These are phyloP conservation scores for Apostichopus japonicus DNA, from an alignment of 35 echinoderm and acorn worm species.

Conservation along the genomic window DNA sequence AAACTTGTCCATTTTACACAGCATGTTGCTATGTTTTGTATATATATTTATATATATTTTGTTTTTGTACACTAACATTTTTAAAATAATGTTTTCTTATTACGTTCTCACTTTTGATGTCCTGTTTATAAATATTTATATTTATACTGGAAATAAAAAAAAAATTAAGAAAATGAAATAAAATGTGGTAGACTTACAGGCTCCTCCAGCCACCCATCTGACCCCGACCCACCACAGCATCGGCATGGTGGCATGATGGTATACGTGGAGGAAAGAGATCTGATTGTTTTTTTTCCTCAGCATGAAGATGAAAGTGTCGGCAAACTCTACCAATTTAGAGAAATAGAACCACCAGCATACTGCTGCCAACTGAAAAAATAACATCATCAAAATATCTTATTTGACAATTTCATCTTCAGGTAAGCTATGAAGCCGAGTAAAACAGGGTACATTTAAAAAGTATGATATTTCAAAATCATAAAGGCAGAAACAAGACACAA, in stretches of 20 bases:
- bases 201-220: slow-evolving; percentile 85
- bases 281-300: slow-evolving; percentile 94
- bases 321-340: slow-evolving; percentile 55
- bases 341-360: slow-evolving; percentile 70
- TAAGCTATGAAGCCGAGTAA: too few species aligned
- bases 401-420: background rate
- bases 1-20: too few species aligned
- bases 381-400: background rate
- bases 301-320: slow-evolving; percentile 85
- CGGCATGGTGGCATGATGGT: slow-evolving; percentile 97
- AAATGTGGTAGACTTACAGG: slow-evolving; percentile 66
- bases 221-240: slow-evolving; percentile 94
- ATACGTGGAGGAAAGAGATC: slow-evolving; percentile 92
- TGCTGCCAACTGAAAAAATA: slow-evolving; percentile 43
- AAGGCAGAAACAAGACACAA: background rate
- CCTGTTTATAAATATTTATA: too few species aligned
- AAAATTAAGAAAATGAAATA: background rate
- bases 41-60: too few species aligned
- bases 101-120: too few species aligned
- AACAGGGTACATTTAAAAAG: too few species aligned
- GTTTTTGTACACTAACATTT: too few species aligned
- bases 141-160: too few species aligned
- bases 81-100: too few species aligned
- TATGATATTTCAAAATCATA: background rate
- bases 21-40: too few species aligned